Conservation (phyloP, 2,888 invertebrate species). For the Pyrrhia umbra region DNA sequence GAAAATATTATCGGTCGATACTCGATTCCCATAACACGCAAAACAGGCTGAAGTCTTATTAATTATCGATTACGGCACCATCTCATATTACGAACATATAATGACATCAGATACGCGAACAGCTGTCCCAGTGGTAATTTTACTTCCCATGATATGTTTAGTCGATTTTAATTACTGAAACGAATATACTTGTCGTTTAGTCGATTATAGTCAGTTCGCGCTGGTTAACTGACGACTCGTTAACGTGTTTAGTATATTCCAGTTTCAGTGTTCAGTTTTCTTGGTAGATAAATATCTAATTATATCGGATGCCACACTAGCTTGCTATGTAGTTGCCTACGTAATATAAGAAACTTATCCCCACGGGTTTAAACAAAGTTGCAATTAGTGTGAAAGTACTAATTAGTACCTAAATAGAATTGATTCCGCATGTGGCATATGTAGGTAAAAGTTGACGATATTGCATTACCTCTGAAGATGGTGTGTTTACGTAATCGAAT, state of each 20-base stretch:
- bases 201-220: constrained; percentile 29
- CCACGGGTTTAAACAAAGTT: constrained; percentile 13
- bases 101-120: constrained; percentile 26
- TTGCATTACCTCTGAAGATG: constrained; percentile 36
- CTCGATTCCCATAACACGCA: constrained; percentile 10
- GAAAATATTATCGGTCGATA: constrained; percentile 20
- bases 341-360: constrained; percentile 9
- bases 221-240: constrained; percentile 20
- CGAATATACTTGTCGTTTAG: constrained; percentile 27
- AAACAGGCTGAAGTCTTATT: constrained; percentile 26
- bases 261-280: constrained; percentile 45
- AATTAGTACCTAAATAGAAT: constrained; percentile 39
- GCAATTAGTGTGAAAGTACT: constrained; percentile 32
- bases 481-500: constrained; percentile 31
- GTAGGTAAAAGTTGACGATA: constrained; percentile 22
- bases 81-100: constrained; percentile 34
- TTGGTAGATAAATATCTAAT: constrained; percentile 15
- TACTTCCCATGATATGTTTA: constrained; percentile 33
- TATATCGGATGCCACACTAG: no score
- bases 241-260: constrained; percentile 47
- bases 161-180: constrained; percentile 54
- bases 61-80: constrained; percentile 26
- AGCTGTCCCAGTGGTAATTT: constrained; percentile 26
- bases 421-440: constrained; percentile 13
- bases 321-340: constrained; percentile 3